Percentiles rank a stretch among this genome's conserved stretches.
Conservation (phyloP, 2,797 vertebrate species). For the Phaenicophaeus curvirostris region DNA sequence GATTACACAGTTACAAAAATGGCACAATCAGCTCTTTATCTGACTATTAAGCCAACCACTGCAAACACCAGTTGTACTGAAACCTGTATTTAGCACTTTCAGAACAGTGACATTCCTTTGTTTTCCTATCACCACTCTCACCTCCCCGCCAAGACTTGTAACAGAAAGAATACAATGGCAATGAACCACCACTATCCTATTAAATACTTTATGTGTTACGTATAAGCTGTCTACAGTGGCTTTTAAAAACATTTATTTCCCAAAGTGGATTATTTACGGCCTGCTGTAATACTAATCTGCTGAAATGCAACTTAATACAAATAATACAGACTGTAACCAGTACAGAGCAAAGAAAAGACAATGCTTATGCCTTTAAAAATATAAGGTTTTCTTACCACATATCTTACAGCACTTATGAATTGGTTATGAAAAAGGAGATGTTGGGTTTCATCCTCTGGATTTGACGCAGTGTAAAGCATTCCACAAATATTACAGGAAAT, state of each 20-base stretch:
- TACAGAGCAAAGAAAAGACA: not conserved
- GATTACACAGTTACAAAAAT: not conserved
- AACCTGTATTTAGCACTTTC: not conserved
- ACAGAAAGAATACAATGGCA: not conserved
- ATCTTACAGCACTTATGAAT: slow-evolving; percentile 98
- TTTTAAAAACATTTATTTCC: not conserved
- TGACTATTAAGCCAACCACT: not conserved
- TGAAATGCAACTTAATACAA: not conserved
- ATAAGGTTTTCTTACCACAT: slow-evolving; percentile 88
- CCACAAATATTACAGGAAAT: slow-evolving; percentile 94
- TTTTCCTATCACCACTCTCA: not conserved
- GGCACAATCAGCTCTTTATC: not conserved
- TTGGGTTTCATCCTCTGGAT: slow-evolving; percentile 96
- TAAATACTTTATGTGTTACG: not conserved
- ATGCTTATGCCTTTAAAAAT: not conserved
- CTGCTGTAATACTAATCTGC: not conserved
- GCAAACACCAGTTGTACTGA: not conserved
- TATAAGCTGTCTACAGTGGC: not conserved
- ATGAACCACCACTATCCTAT: not conserved
- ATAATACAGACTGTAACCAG: not conserved
- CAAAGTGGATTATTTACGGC: not conserved
- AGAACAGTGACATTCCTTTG: not conserved
- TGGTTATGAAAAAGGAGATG: slow-evolving; percentile 98
- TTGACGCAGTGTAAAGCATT: slow-evolving; percentile 96
- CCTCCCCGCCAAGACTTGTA: not conserved